These are phyloP conservation scores for Xenops minutus DNA, from an alignment of 2,797 vertebrate genomes.

Conservation along the genomic window DNA sequence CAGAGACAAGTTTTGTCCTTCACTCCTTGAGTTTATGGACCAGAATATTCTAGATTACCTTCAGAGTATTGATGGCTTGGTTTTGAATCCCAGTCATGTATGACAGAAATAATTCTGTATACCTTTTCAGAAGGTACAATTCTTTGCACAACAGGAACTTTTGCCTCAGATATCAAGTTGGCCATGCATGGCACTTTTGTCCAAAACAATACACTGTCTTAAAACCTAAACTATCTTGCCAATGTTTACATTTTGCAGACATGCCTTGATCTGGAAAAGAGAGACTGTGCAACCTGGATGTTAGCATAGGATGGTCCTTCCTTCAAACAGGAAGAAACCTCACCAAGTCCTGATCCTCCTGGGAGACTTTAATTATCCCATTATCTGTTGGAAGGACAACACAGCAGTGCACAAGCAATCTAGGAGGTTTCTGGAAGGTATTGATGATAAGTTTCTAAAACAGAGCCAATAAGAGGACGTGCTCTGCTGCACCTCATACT, in stretches of 20 bases:
- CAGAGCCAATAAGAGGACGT: accelerated
- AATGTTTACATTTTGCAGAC: not conserved
- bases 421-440: not conserved
- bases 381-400: not conserved
- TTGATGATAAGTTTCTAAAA: not conserved
- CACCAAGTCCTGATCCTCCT: not conserved
- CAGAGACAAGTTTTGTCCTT: not conserved
- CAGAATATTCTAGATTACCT: not conserved
- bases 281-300: not conserved
- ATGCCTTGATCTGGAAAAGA: not conserved
- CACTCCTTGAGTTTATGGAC: not conserved
- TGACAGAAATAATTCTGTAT: not conserved
- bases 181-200: not conserved
- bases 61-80: not conserved
- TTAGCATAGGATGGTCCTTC: not conserved
- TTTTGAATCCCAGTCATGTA: not conserved
- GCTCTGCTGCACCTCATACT: not conserved
- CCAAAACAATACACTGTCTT: not conserved
- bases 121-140: not conserved
- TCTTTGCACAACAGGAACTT: not conserved
- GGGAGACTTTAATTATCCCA: not conserved
- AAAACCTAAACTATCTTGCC: not conserved
- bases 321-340: not conserved
- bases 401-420: not conserved
- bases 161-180: not conserved